These are phyloP conservation scores for Isotomurus palustris DNA, from an alignment of 2,888 invertebrate species.

Conservation along the genomic window DNA sequence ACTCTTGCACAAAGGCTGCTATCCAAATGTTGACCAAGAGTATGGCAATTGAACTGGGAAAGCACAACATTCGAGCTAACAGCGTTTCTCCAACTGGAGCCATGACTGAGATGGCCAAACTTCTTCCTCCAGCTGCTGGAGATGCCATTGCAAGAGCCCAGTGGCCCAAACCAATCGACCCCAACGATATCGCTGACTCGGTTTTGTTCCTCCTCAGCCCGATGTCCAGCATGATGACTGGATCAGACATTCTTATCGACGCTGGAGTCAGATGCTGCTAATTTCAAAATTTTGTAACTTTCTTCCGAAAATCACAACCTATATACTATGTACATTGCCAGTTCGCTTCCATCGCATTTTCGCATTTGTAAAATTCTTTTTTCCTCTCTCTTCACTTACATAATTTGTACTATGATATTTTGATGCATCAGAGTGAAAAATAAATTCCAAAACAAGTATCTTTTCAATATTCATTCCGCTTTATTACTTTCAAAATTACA, in stretches of 20 bases:
- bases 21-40: conserved; percentile 16
- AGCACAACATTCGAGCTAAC: conserved; percentile 17
- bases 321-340: too few relatives aligned
- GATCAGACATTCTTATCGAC: conserved; percentile 21
- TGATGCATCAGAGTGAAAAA: too few relatives aligned
- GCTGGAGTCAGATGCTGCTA: conserved; percentile 11
- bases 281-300: neutral
- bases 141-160: conserved; percentile 3
- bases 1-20: conserved; percentile 18
- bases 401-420: too few relatives aligned
- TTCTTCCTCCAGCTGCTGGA: conserved; percentile 7
- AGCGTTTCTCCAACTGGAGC: conserved; percentile 12
- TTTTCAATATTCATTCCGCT: too few relatives aligned
- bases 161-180: conserved; percentile 1
- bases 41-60: conserved; percentile 21
- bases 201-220: conserved; percentile 27
- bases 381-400: too few relatives aligned
- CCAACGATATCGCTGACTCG: conserved; percentile 19
- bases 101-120: conserved; percentile 5
- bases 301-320: too few relatives aligned
- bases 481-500: too few relatives aligned
- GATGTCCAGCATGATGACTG: conserved; percentile 21
- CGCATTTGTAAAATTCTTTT: too few relatives aligned
- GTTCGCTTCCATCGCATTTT: too few relatives aligned
- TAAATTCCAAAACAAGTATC: too few relatives aligned